Evolutionary conservation across 2,113 vertebrate species (phyloP), one percentile per base, ranked within the genome.

Genomic region (Pelecanus crispus): DNA sequence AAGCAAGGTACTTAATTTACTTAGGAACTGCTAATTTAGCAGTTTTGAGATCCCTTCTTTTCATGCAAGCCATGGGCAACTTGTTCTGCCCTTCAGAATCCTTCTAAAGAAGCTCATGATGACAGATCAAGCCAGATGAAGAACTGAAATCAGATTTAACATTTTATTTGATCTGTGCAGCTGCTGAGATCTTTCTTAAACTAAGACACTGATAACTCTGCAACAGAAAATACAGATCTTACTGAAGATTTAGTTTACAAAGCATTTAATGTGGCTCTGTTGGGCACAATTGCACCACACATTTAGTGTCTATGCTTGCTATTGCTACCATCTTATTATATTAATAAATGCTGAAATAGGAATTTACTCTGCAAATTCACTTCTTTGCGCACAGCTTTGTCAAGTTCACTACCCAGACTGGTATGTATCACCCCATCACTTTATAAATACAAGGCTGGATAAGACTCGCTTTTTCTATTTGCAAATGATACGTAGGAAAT

Each of bases 341-440:
- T 38, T 47, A 63, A 81, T 36, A 82, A 90, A 77, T 21, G 28
- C 13, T 55, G 32, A 79, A 90, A 90, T 4, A 12, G 12, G 34
- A 92, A 80, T 61, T 72, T 62, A 55, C 12, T 62, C 86, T 36
- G 29, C 15, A 91, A 62, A 87, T 74, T 78, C 17, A 70, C 17
- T 78, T 70, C 29, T 86, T 74, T 63, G 19, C 1, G 3, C 11
- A 21, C 28, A 70, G 61, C 13, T 90, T 62, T 90, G 36, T 18
- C 22, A 72, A 72, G 34, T 44, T 95, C 47, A 44, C 15, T 92
- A 34, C 10, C 20, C 66, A 65, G 40, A n/a, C 38, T 44, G 7
- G 24, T n/a, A 77, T 2, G 0, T 22, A 53, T 62, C 25, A 55
- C 6, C 19, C 38, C 19, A 34, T 18, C 0, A 0, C n/a, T 59